phyloP scores from a whole-genome alignment of 1,140 invertebrate species.

The Penaeus chinensis region DNA sequence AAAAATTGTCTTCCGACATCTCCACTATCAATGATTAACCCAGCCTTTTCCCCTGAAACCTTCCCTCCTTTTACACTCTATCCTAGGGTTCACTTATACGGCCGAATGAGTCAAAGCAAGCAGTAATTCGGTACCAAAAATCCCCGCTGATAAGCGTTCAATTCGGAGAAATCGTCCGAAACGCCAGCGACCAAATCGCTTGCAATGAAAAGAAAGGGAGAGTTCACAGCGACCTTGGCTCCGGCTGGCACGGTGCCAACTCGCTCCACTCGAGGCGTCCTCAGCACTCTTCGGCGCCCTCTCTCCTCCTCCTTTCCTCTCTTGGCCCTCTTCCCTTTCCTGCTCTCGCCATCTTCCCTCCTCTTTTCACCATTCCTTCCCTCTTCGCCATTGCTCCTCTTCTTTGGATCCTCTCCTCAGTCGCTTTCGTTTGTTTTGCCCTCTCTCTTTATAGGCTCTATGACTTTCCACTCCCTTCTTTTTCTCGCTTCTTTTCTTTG shows the following conservation, averaged over 20 bases:
- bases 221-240: conserved; percentile 31
- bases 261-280: background rate
- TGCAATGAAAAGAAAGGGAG: background rate
- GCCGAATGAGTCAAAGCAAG: too few species aligned
- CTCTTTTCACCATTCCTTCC: background rate
- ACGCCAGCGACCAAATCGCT: too few species aligned
- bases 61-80: too few species aligned
- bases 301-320: background rate
- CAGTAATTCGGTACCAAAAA: too few species aligned
- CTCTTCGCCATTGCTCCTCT: background rate
- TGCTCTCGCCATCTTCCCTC: background rate
- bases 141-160: too few species aligned
- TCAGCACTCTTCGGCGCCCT: background rate
- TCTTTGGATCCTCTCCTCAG: background rate
- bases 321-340: background rate
- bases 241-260: background rate
- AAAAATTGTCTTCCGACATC: too few species aligned
- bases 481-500: background rate
- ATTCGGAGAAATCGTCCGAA: too few species aligned
- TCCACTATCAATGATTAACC: too few species aligned
- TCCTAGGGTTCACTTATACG: too few species aligned
- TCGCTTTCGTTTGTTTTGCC: background rate
- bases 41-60: too few species aligned
- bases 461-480: background rate
- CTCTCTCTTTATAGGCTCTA: background rate